Evolutionary conservation across 2,888 invertebrate species (phyloP), one percentile per base, ranked within the genome.

Genomic region (Drosophila conformis): DNA sequence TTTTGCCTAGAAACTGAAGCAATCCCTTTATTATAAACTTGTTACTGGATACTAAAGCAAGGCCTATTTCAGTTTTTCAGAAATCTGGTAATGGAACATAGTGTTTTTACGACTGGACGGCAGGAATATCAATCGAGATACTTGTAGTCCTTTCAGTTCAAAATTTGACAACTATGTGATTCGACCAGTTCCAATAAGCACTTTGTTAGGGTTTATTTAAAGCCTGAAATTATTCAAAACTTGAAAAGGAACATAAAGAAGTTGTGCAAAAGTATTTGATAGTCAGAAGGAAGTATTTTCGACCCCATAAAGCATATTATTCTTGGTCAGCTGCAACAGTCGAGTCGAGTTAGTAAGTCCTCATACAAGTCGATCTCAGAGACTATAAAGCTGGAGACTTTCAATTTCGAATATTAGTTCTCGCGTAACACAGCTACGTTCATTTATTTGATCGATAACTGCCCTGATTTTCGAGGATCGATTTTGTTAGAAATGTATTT

Each of bases 31-130:
- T 27, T 7, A 18, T 18, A 46, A 33, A 15, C 8, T 10, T 7
- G 1, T 3, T 2, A 0, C 15, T 53, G 10, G 11, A 21, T 13
- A 31, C 31, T 8, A 69, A 69, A 15, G 46, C 69, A 69, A 46
- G 4, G 69, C 69, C 69, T 58, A 52, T 35, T 68, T 0, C 36
- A 42, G 13, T 62, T 56, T 56, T 25, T 56, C n/a, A 5, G 2
- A 25, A 10, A 6, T 11, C 46, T 7, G 15, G 21, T 13, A 13
- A 3, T 13, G 42, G 21, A 42, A 0, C 13, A 8, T 25, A 2
- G 4, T 15, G 25, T 25, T 15, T 25, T 7, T 46, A 15, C 4
- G 46, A 25, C 15, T 8, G 15, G 15, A 4, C 11, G 15, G 13
- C 7, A 21, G 13, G 7, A 15, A 46, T 15, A 15, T 25, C 2